Percentiles rank a stretch among this genome's conserved stretches.
These are phyloP conservation scores for Zalophus californianus DNA, from an alignment of 2,797 vertebrate species.

Conservation along the genomic window DNA sequence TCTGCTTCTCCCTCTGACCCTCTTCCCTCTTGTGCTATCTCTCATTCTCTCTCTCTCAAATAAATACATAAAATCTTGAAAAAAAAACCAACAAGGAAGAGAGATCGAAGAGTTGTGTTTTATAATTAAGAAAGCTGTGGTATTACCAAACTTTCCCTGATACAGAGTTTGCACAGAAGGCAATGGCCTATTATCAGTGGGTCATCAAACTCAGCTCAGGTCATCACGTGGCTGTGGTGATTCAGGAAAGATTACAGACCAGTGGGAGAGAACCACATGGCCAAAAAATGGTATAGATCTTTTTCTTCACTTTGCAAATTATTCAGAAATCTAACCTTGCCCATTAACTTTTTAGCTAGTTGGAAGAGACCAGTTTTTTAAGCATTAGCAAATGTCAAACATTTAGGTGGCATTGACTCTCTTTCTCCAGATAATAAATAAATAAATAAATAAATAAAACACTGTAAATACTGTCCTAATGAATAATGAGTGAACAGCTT, in stretches of 20 bases:
- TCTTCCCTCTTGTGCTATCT: too few species aligned
- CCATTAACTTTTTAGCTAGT: background rate
- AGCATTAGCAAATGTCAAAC: background rate
- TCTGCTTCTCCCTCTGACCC: too few species aligned
- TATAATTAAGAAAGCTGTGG: background rate
- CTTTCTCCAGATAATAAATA: background rate
- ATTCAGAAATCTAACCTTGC: background rate
- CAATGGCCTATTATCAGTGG: constrained; percentile 90
- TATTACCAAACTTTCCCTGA: background rate
- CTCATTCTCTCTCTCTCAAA: too few species aligned
- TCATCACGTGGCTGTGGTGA: constrained; percentile 93
- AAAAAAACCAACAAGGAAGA: background rate
- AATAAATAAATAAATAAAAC: background rate
- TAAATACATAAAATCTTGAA: too few species aligned
- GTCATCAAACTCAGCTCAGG: constrained; percentile 91
- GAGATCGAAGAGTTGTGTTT: background rate
- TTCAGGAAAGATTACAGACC: constrained; percentile 93
- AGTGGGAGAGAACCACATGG: constrained; percentile 91
- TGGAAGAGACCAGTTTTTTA: background rate
- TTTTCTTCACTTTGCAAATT: background rate
- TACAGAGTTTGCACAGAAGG: constrained; percentile 89
- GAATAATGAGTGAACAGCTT: background rate
- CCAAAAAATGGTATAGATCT: constrained; percentile 91
- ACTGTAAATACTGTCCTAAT: background rate
- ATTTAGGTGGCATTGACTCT: background rate